Evolutionary conservation across 30 jellyfish, hydroid and myxozoan genomes (phyloP), one percentile per base, ranked within the genome.

Genomic region (Phacellophora camtschatica): DNA sequence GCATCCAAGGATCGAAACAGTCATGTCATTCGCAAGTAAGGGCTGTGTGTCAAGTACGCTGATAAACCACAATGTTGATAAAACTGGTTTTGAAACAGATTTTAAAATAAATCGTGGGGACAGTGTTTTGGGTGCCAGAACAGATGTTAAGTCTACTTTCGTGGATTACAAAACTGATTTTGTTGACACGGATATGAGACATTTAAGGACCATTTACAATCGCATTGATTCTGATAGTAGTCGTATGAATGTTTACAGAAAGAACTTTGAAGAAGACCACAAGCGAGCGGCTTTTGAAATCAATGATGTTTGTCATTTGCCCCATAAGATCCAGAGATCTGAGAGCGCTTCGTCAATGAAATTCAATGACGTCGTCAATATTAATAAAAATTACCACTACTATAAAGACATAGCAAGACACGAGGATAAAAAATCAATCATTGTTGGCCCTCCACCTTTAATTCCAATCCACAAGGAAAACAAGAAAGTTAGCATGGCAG

Each of bases 361-460:
- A 7, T 16, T 46, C 28, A 46, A 2, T 10, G 61, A 46, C n/a
- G 20, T 9, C 20, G 29, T 28, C 4, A n/a, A 7, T n/a, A 58
- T 7, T 36, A n/a, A 11, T 18, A 59, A 16, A 41, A 24, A 22
- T 15, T 59, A 43, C 0, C 71, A 8, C 34, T 41, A 11, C 22
- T 18, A 2, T 0, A 22, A 29, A 9, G 71, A 41, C 3, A 24
- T 10, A 57, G 24, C 29, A 18, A 29, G 62, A 13, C 34, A 18
- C 8, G 25, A 12, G 5, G 83, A 64, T 31, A 32, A 61, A 5
- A 63, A 63, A 50, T 65, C 91, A 1, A 71, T 80, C 5, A 80
- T 80, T 1, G 59, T 65, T 10, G 91, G 91, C 8, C 91, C 91
- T 8, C 91, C 91, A 6, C 91, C 91, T 2, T 71, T 80, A 4